phyloP scores from a whole-genome alignment of 2,797 vertebrate species.

The Poeciliopsis turneri region DNA sequence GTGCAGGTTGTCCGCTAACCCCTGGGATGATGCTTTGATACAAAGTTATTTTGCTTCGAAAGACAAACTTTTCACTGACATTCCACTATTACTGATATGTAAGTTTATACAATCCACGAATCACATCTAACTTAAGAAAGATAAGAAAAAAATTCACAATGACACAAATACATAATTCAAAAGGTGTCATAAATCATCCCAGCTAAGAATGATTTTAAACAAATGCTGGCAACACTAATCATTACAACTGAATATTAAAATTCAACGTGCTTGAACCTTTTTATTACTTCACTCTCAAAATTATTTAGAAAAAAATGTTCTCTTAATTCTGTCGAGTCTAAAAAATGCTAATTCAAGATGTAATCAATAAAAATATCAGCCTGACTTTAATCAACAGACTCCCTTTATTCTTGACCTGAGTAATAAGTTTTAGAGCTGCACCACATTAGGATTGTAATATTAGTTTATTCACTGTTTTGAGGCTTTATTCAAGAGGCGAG shows the following conservation, averaged over 20 bases:
- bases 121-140: background rate
- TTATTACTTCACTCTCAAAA: background rate
- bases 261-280: background rate
- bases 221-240: background rate
- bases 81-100: background rate
- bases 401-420: no score
- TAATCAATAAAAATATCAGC: background rate
- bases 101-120: background rate
- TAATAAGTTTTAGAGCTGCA: no score
- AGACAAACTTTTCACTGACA: background rate
- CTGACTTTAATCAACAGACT: background rate
- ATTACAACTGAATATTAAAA: background rate
- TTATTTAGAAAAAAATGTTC: background rate
- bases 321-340: background rate
- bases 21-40: background rate
- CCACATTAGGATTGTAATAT: no score
- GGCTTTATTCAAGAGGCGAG: no score
- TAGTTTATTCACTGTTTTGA: no score
- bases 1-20: background rate
- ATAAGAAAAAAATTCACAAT: background rate
- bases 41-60: no score
- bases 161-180: background rate
- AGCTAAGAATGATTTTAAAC: background rate
- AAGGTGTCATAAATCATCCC: background rate
- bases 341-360: background rate